These are phyloP conservation scores for Phalera bucephala DNA, from an alignment of 2,888 invertebrate species.

Conservation along the genomic window DNA sequence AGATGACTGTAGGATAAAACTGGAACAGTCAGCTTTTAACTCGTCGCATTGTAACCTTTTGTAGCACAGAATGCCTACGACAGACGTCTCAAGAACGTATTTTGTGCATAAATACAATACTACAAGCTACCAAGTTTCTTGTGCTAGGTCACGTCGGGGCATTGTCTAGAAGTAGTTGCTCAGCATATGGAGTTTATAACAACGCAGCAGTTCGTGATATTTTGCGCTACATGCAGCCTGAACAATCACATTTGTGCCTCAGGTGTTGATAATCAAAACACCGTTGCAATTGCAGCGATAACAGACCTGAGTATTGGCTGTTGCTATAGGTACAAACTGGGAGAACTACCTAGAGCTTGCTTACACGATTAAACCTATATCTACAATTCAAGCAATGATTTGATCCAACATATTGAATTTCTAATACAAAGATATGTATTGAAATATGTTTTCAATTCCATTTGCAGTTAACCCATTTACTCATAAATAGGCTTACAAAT, in stretches of 20 bases:
- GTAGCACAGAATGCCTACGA: too few species aligned
- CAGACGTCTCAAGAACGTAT: conserved; percentile 5
- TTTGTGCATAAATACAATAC: conserved; percentile 7
- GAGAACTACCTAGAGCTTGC: background rate
- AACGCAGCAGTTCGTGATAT: conserved; percentile 55
- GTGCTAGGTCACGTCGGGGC: conserved; percentile 40
- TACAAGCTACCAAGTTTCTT: conserved; percentile 22
- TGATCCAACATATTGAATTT: too few species aligned
- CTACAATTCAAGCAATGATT: background rate
- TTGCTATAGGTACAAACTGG: conserved; percentile 31
- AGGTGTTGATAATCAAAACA: conserved; percentile 62
- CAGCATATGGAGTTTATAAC: conserved; percentile 33
- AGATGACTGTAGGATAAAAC: too few species aligned
- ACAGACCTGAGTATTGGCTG: conserved; percentile 25
- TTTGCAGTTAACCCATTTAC: too few species aligned
- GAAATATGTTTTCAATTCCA: too few species aligned
- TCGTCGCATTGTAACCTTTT: too few species aligned
- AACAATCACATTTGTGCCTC: conserved; percentile 52
- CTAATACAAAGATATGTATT: too few species aligned
- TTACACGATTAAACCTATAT: background rate
- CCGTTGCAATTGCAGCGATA: conserved; percentile 38
- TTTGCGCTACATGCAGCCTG: conserved; percentile 34
- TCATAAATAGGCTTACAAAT: too few species aligned
- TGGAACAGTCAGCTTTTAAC: too few species aligned
- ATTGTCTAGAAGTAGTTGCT: conserved; percentile 30